Conservation (phyloP, 92 coral and sea anemone species). For the Parazoanthus swiftii region DNA sequence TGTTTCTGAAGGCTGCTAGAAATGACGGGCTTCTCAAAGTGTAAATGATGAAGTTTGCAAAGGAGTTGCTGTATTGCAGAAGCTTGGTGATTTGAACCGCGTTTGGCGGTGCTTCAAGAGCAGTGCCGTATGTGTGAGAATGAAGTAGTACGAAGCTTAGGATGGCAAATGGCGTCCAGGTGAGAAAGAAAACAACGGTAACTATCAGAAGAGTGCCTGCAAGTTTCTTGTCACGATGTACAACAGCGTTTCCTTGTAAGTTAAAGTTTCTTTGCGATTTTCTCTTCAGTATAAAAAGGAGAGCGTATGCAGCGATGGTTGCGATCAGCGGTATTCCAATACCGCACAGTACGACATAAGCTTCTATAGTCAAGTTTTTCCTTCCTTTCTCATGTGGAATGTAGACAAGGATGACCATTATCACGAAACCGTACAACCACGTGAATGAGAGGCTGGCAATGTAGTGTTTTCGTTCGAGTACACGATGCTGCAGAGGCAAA, state of each 20-base stretch:
- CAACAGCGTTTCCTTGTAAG: neutral
- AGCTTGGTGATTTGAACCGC: neutral
- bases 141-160: neutral
- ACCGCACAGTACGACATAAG: neutral
- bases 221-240: neutral
- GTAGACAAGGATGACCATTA: neutral
- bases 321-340: neutral
- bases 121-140: neutral
- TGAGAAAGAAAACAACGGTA: neutral
- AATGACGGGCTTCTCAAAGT: neutral
- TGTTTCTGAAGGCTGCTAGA: neutral
- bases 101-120: neutral
- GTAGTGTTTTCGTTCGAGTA: neutral
- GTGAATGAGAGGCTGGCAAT: neutral
- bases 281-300: neutral
- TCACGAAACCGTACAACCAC: neutral
- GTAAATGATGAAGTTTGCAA: neutral
- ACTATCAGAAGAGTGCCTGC: neutral
- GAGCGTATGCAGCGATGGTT: neutral
- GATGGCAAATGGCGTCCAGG: conserved; percentile 1
- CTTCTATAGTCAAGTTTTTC: neutral
- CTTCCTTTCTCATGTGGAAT: neutral
- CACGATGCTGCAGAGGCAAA: neutral
- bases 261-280: neutral
- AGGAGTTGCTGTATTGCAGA: conserved; percentile 1